These are phyloP conservation scores for Macaria notata DNA, from an alignment of 2,888 invertebrate species.

Conservation along the genomic window DNA sequence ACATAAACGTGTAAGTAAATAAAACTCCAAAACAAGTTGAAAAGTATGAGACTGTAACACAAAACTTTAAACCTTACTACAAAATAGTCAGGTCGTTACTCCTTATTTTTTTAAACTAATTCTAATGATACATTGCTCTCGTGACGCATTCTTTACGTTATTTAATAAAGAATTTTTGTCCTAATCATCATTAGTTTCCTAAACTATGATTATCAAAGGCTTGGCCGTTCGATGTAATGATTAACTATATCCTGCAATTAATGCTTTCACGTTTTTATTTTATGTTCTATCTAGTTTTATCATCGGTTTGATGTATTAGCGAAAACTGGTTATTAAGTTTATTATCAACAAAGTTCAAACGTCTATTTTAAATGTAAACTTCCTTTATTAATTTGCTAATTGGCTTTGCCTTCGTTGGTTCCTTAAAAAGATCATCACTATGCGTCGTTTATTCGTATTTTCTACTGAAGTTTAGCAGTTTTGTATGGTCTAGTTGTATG, in stretches of 20 bases:
- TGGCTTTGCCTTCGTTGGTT: slow-evolving; percentile 43
- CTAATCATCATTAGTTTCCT: slow-evolving; percentile 62
- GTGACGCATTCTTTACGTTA: slow-evolving; percentile 63
- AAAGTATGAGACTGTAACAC: slow-evolving; percentile 41
- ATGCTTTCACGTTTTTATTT: too few species aligned
- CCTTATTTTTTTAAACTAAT: slow-evolving; percentile 45
- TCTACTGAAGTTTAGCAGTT: slow-evolving; percentile 4
- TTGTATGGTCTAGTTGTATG: not conserved
- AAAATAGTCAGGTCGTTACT: slow-evolving; percentile 33
- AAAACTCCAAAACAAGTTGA: slow-evolving; percentile 22
- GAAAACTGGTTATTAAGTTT: slow-evolving; percentile 41
- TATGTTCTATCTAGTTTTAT: too few species aligned
- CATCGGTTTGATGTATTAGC: slow-evolving; percentile 18
- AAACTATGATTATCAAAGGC: slow-evolving; percentile 2
- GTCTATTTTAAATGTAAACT: slow-evolving; percentile 37
- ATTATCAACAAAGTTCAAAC: slow-evolving; percentile 31
- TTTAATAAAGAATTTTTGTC: slow-evolving; percentile 51
- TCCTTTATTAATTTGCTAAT: slow-evolving; percentile 49
- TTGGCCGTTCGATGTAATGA: slow-evolving; percentile 2
- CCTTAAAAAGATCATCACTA: slow-evolving; percentile 39
- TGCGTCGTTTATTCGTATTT: slow-evolving; percentile 27
- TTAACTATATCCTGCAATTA: slow-evolving; percentile 1
- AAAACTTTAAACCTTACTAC: slow-evolving; percentile 34
- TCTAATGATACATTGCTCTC: slow-evolving; percentile 62
- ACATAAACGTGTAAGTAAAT: slow-evolving; percentile 21